Evolutionary conservation across 2,888 invertebrate genomes (phyloP).

Genomic region (Zygaena filipendulae): DNA sequence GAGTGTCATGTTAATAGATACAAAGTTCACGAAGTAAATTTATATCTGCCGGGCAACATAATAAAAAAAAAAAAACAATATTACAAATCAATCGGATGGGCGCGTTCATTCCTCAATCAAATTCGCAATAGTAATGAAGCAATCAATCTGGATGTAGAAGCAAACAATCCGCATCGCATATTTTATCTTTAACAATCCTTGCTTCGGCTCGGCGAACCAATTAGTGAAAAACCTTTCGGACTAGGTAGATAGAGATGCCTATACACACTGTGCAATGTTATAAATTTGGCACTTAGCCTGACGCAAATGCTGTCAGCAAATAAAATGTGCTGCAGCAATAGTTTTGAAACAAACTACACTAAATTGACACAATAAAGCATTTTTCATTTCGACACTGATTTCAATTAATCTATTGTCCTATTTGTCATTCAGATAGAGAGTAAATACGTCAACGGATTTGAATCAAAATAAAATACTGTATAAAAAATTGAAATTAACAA

Average conservation of each 20-base stretch:
- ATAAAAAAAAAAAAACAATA: no score
- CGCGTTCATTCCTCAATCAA: slow-evolving; percentile 24
- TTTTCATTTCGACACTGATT: slow-evolving; percentile 35
- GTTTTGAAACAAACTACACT: slow-evolving; percentile 46
- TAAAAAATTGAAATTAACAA: no score
- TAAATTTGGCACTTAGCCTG: slow-evolving; percentile 68
- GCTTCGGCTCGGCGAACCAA: slow-evolving; percentile 53
- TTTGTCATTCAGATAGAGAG: no score
- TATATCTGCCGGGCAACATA: no score
- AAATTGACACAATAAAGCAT: slow-evolving; percentile 44
- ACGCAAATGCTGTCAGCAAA: slow-evolving; percentile 63
- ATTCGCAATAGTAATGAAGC: slow-evolving; percentile 42
- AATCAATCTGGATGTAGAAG: slow-evolving; percentile 63
- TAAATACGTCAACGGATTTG: no score
- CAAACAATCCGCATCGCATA: slow-evolving; percentile 62
- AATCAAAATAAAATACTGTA: no score
- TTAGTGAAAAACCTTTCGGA: slow-evolving; percentile 61
- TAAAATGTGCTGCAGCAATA: slow-evolving; percentile 57
- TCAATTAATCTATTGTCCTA: slow-evolving; percentile 36
- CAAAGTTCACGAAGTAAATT: no score
- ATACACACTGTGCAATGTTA: slow-evolving; percentile 55
- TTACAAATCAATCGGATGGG: no score
- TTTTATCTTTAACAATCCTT: slow-evolving; percentile 68
- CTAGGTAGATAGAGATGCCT: no score
- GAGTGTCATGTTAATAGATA: no score